Evolutionary conservation across 1,140 invertebrate species (phyloP), one percentile per base, ranked within the genome.

Genomic region (Aplysia californica): DNA sequence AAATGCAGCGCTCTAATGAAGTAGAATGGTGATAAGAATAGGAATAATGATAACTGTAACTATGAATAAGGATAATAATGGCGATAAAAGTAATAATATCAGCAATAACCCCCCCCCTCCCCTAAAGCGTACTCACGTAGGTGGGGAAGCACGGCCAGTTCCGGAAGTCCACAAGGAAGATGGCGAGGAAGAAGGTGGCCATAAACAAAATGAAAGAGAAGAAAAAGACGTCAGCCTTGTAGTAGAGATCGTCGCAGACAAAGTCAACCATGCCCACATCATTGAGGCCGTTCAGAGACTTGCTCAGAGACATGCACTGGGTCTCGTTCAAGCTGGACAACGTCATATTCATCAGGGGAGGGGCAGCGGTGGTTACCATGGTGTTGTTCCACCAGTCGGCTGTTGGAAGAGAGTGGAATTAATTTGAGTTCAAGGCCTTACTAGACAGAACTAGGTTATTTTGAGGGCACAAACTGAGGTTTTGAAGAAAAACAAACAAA

Each of bases 121-220:
- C 44, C n/a, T 50, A 50, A 50, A n/a, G 10, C n/a, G 1, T 55
- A 85, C 86, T 83, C 79, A 89, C 87, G 72, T 83, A 82, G 31
- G 82, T 94, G 23, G 97, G 96, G 87, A 99, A 99, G 90, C 98
- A 98, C 23, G 96, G 92, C n/a, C 96, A 94, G 82, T 95, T 96
- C 89, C 98, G 97, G 90, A 99, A 98, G 67, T 83, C 38, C 35
- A 79, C 78, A 38, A 79, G 55, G 78, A 81, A 78, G 69, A 81
- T 70, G 76, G 76, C 65, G 36, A 81, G 67, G 35, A 68, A 65
- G 70, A 83, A 78, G 33, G 74, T 77, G 50, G 44, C 33, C 29
- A 70, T 35, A 68, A 78, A 81, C 20, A 81, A 36, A 5, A 83
- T 61, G 69, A 97, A 64, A 36, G 75, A 78, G 66, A 82, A 77